Conservation (phyloP, 37 sponge, comb jelly and placozoan genomes). For the Diacarnus erythraeanus region DNA sequence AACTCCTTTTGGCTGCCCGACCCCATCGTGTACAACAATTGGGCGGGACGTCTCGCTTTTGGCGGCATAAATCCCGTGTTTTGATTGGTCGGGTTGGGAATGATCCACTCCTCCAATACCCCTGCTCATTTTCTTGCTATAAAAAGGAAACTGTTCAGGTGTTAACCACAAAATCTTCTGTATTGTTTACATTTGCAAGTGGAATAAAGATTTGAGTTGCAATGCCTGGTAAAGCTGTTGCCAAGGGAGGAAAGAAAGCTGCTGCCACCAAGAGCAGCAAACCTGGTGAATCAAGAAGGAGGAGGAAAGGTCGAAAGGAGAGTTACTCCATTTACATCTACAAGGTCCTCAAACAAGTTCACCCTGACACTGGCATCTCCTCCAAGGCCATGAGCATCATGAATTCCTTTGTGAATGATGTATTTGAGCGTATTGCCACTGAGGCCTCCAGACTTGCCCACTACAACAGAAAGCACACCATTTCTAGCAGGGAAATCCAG, state of each 20-base stretch:
- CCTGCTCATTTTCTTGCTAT: background rate
- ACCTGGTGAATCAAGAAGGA: constrained; percentile 58
- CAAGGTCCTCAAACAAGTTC: constrained; percentile 98
- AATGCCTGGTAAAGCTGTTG: constrained; percentile 61
- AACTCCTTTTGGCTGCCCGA: background rate
- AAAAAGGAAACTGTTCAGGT: constrained; percentile 6
- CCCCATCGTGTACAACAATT: background rate
- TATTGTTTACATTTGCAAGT: background rate
- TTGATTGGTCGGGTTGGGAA: constrained; percentile 4
- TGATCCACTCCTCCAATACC: too few relatives aligned
- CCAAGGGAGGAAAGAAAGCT: constrained; percentile 51
- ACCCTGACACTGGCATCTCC: constrained; percentile 97
- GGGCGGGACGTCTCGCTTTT: background rate
- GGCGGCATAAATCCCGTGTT: background rate
- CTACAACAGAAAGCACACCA: constrained; percentile 97
- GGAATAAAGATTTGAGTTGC: too few relatives aligned
- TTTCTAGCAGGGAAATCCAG: constrained; percentile 95
- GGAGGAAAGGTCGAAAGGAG: constrained; percentile 83
- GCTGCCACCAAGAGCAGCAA: constrained; percentile 52
- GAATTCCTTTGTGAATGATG: constrained; percentile 96
- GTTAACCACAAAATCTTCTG: background rate
- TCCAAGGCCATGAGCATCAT: constrained; percentile 97
- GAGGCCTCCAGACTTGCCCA: constrained; percentile 95
- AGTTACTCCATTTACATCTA: constrained; percentile 97
- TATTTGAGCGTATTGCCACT: constrained; percentile 90